Percentiles rank a stretch among this genome's conserved stretches.
Evolutionary conservation across 2,888 invertebrate genomes (phyloP).

Genomic region (Chalcis sispes): DNA sequence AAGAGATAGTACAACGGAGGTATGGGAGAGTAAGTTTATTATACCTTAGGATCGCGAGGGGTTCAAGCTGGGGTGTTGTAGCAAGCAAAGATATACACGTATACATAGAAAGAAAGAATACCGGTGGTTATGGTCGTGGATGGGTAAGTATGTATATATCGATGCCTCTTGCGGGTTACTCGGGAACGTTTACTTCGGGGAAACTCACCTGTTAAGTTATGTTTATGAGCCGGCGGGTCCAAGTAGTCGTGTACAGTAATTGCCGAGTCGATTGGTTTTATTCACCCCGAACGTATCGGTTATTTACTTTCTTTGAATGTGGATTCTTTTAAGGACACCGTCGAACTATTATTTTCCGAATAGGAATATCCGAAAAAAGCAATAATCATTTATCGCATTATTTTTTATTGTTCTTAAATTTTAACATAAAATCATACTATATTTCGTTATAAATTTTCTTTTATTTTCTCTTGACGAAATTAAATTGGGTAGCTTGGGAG

Average conservation of each 20-base stretch:
- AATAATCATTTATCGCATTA: too few species aligned
- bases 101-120: not conserved
- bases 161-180: conserved; percentile 18
- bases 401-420: too few species aligned
- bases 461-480: too few species aligned
- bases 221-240: conserved; percentile 32
- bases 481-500: too few species aligned
- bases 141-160: conserved; percentile 13
- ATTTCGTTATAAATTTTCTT: too few species aligned
- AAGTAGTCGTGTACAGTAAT: conserved; percentile 2
- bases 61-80: too few species aligned
- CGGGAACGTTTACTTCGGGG: not conserved
- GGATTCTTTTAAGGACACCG: not conserved
- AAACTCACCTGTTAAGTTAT: conserved; percentile 43
- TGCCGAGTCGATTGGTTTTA: conserved; percentile 26
- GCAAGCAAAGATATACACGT: not conserved
- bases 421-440: too few species aligned
- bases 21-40: conserved; percentile 36
- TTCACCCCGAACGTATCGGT: not conserved
- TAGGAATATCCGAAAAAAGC: too few species aligned
- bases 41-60: conserved; percentile 14
- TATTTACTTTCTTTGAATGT: not conserved
- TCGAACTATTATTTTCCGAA: too few species aligned
- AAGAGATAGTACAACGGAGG: conserved; percentile 10
- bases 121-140: conserved; percentile 18